Base-by-base conservation (phyloP, 2,888 invertebrate genomes). In the Mayetiola destructor region DNA sequence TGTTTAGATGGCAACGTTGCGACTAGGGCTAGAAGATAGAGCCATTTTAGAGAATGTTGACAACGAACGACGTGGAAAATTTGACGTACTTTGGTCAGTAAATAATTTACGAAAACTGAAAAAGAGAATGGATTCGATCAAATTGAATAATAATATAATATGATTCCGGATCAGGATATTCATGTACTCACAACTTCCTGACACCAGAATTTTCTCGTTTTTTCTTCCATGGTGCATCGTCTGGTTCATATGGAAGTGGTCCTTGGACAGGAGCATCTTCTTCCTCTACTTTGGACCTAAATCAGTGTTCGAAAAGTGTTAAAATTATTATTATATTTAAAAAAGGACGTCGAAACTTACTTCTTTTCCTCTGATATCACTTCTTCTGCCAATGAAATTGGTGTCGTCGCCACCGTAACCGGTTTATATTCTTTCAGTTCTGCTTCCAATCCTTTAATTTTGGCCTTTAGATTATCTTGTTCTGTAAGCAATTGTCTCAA, bases 261-360 rank as follows among this genome's bases (percentile, higher is more conserved):
- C 97, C 97, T 71, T 97, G 94, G 1, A 97, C 96, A 1, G 93
- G 90, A 14, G 88, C 82, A 66, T 93, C 93, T 61, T 87, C 86
- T 48, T 85, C 84, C 42, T 65, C 86, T 42, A 85, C 84, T 48
- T 65, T 68, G 37, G 76, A 76, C 64, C 78, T 69, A 66, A n/a
- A n/a, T n/a, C n/a, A n/a, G n/a, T n/a, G n/a, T n/a, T n/a, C 64
- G 30, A 69, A 67, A 32, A 32, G 12, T 32, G 32, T 32, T 18
- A 39, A 30, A 5, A 39, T 36, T 36, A 12, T 36, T 36, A 5
- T 36, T 36, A n/a, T 39, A 39, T 8, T 3, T 20, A 18, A 2
- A 16, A 39, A 20, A 16, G n/a, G 39, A 12, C 14, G 6, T 36
- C n/a, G 20, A 39, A 39, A 21, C 21, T 42, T 48, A 48, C 48